Percentiles rank a stretch among this genome's conserved stretches.
Conservation (phyloP, 2,888 invertebrate species). For the Callimorpha dominula region DNA sequence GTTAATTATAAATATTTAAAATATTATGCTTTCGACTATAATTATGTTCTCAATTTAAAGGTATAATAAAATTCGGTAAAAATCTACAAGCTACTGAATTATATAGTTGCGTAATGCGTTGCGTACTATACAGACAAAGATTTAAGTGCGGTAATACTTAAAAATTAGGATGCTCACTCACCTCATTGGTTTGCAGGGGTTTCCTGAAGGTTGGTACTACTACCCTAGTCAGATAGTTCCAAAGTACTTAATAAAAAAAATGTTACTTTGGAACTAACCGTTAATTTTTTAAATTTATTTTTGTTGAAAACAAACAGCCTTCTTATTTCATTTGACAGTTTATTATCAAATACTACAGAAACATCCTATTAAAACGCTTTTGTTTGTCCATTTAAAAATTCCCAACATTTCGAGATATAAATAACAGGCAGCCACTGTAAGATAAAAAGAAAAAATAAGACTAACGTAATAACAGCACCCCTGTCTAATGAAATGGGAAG, state of each 20-base stretch:
- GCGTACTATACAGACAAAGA: no score
- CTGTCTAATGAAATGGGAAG: conserved; percentile 60
- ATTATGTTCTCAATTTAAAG: conserved; percentile 31
- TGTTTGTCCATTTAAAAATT: conserved; percentile 13
- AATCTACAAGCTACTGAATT: no score
- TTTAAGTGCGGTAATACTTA: no score
- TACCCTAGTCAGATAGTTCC: no score
- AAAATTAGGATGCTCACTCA: no score
- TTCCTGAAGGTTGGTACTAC: no score
- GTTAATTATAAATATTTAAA: conserved; percentile 30
- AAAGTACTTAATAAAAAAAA: not conserved
- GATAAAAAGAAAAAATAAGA: conserved; percentile 36
- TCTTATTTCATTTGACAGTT: not conserved
- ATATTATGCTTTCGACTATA: conserved; percentile 30
- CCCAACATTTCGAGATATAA: conserved; percentile 15
- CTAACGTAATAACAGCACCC: conserved; percentile 48
- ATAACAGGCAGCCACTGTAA: conserved; percentile 25
- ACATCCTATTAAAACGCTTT: not conserved
- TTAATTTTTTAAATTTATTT: no score
- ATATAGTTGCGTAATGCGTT: no score
- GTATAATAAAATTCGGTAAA: conserved; percentile 33
- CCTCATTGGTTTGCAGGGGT: no score
- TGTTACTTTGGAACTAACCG: no score
- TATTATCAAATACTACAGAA: not conserved
- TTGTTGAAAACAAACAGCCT: no score